Conservation (phyloP, 2,113 vertebrate genomes). For the Aptenodytes patagonicus region DNA sequence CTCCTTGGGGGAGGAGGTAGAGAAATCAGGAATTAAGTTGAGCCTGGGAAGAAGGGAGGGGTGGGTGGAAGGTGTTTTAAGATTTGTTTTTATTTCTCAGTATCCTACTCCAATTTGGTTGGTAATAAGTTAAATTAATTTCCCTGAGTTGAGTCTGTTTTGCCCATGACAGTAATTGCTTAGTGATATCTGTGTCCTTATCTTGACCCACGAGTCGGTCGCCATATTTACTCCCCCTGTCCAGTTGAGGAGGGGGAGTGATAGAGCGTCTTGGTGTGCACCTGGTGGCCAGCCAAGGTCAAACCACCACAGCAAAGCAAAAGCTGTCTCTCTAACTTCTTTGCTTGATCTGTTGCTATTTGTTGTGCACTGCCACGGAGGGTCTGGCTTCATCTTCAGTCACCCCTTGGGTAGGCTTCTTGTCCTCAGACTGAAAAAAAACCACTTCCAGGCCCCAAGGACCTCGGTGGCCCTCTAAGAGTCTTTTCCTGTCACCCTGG, state of each 20-base stretch:
- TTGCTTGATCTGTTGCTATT: neutral
- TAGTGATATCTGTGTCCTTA: neutral
- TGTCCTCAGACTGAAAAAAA: neutral
- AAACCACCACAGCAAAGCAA: neutral
- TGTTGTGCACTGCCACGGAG: fast-evolving
- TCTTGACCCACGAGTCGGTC: neutral
- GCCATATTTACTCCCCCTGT: neutral
- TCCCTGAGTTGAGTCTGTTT: neutral
- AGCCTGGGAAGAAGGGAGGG: neutral
- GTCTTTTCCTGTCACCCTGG: neutral
- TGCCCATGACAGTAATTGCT: neutral
- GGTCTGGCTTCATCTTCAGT: neutral
- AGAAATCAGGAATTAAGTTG: neutral
- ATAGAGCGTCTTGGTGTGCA: neutral
- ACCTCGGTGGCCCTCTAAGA: neutral
- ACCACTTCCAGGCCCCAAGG: neutral
- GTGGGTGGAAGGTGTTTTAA: neutral
- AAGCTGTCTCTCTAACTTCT: neutral
- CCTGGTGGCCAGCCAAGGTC: neutral
- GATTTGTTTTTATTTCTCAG: neutral
- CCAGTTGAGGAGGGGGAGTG: neutral
- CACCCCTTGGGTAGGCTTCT: neutral
- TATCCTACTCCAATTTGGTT: neutral
- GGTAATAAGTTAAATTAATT: neutral
- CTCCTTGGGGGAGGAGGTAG: neutral